Percentiles rank a stretch among this genome's conserved stretches.
These are phyloP conservation scores for Phragmatobia fuliginosa DNA, from an alignment of 2,888 invertebrate species.

Conservation along the genomic window DNA sequence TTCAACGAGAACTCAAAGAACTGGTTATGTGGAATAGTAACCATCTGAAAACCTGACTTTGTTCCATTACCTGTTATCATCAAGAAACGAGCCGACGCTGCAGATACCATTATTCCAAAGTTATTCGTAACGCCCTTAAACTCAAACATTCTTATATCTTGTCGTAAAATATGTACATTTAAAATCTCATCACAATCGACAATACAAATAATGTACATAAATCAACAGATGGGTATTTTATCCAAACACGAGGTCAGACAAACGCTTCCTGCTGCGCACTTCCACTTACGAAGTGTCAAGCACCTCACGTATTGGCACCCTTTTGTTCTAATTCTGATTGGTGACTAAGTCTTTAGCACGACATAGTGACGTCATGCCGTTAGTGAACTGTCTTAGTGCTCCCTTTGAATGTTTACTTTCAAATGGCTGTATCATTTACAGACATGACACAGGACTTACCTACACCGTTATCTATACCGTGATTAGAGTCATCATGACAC, in stretches of 20 bases:
- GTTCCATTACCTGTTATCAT: not conserved
- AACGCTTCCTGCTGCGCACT: slow-evolving; percentile 9
- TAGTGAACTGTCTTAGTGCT: slow-evolving; percentile 6
- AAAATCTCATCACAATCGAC: not conserved
- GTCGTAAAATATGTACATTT: not conserved
- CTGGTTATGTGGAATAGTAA: not conserved
- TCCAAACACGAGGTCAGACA: not conserved
- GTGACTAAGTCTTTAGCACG: slow-evolving; percentile 20
- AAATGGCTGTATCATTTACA: not conserved
- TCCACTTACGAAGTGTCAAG: slow-evolving; percentile 18
- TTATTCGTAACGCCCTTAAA: not conserved
- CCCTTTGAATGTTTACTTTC: not conserved
- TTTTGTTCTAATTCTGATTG: slow-evolving; percentile 32
- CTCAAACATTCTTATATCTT: not conserved
- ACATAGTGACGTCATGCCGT: slow-evolving; percentile 11
- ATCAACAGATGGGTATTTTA: slow-evolving; percentile 6
- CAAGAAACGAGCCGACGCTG: not conserved
- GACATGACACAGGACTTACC: not conserved
- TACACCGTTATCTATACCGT: not conserved
- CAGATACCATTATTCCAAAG: not conserved
- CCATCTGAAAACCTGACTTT: not conserved
- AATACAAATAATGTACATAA: not conserved
- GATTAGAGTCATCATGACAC: not conserved
- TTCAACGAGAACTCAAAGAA: not conserved
- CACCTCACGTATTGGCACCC: slow-evolving; percentile 19